These are phyloP conservation scores for Acheta domesticus DNA, from an alignment of 2,888 invertebrate species.

Conservation along the genomic window DNA sequence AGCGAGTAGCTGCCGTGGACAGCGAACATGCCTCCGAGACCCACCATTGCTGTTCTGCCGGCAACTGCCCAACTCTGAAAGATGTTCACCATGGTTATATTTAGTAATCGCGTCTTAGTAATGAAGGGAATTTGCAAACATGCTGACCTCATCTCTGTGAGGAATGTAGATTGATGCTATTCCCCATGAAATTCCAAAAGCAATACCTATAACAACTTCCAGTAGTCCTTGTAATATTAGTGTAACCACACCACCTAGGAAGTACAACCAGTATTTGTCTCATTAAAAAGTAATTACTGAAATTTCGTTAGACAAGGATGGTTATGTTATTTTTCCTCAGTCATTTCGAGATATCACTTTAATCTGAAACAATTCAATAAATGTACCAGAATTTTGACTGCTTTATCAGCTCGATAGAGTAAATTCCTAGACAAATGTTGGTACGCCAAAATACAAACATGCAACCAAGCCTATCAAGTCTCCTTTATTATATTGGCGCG, in stretches of 20 bases:
- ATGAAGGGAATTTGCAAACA: background rate
- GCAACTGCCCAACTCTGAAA: conserved; percentile 26
- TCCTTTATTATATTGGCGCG: too few relatives aligned
- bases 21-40: conserved; percentile 61
- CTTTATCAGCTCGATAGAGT: too few relatives aligned
- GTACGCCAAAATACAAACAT: too few relatives aligned
- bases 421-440: too few relatives aligned
- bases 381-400: too few relatives aligned
- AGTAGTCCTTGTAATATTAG: conserved; percentile 57
- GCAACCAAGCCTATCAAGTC: too few relatives aligned
- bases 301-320: too few relatives aligned
- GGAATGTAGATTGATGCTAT: conserved; percentile 61
- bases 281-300: too few relatives aligned
- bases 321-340: too few relatives aligned
- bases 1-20: conserved; percentile 60
- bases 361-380: too few relatives aligned
- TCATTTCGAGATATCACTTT: too few relatives aligned
- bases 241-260: conserved; percentile 49
- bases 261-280: background rate
- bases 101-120: background rate
- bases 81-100: background rate
- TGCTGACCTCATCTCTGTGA: conserved; percentile 49
- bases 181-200: conserved; percentile 60
- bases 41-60: conserved; percentile 53
- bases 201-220: conserved; percentile 59